phyloP scores from a whole-genome alignment of 30 jellyfish, hydroid and myxozoan species.

The Aurelia sp. region DNA sequence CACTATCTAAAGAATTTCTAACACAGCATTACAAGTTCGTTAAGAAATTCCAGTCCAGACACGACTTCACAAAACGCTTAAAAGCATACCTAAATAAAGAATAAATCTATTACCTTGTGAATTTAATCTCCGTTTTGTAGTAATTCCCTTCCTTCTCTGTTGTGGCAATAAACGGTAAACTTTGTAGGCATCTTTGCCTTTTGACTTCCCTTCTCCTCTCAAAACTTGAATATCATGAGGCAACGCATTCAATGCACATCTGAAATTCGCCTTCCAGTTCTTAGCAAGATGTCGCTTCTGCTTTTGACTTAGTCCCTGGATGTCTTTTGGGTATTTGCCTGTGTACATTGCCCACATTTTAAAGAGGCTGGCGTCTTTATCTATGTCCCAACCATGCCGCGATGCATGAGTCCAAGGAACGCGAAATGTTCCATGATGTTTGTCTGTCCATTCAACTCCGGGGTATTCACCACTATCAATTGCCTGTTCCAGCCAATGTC shows the following conservation, averaged over 20 bases:
- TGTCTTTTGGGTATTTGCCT: constrained; percentile 65
- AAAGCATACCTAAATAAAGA: too few relatives aligned
- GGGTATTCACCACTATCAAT: constrained; percentile 64
- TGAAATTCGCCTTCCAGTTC: constrained; percentile 93
- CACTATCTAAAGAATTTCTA: too few relatives aligned
- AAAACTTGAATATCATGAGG: constrained; percentile 59
- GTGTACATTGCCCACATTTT: constrained; percentile 94
- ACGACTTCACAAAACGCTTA: too few relatives aligned
- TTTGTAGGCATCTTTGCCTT: constrained; percentile 84
- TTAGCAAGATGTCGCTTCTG: constrained; percentile 57
- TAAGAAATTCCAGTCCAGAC: too few relatives aligned
- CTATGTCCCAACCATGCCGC: constrained; percentile 86
- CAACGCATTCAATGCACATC: constrained; percentile 89
- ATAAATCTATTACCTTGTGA: constrained; percentile 33
- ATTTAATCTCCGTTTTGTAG: constrained; percentile 15
- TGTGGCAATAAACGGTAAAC: constrained; percentile 65
- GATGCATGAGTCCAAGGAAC: constrained; percentile 96
- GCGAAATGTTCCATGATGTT: constrained; percentile 49
- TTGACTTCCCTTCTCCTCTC: constrained; percentile 64
- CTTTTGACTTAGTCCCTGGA: constrained; percentile 15
- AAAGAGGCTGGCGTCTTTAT: constrained; percentile 80
- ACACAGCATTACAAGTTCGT: too few relatives aligned
- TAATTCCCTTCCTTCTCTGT: constrained; percentile 28
- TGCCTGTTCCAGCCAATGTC: constrained; percentile 78
- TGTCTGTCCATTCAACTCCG: constrained; percentile 86